Evolutionary conservation across 2,797 vertebrate genomes (phyloP).

Genomic region (Zenarchopterus dispar): DNA sequence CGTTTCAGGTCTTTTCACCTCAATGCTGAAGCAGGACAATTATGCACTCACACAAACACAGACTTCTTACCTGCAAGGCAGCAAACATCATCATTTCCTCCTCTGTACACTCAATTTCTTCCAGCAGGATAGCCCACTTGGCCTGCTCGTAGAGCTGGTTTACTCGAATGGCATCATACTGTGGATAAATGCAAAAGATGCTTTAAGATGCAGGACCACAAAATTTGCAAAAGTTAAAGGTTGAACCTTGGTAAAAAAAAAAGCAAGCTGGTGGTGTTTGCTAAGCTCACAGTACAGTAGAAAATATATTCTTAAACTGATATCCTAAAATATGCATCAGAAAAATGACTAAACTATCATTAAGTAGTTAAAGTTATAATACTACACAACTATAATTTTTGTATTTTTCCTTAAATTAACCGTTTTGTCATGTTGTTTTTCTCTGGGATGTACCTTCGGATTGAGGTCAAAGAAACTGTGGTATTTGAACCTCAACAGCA

Average conservation of each 20-base stretch:
- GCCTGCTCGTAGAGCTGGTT: conserved; percentile 98
- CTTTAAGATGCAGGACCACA: conserved; percentile 9
- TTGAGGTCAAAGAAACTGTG: conserved; percentile 99
- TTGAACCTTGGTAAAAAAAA: no score
- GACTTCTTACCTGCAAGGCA: conserved; percentile 90
- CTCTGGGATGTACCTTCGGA: conserved; percentile 88
- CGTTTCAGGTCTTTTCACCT: conserved; percentile 25
- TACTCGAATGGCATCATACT: conserved; percentile 99
- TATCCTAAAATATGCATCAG: no score
- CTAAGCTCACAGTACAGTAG: no score
- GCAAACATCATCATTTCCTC: conserved; percentile 99
- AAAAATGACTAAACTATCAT: no score
- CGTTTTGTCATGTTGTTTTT: not conserved
- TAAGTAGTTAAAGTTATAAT: no score
- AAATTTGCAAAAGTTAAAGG: not conserved
- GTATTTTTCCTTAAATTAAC: not conserved
- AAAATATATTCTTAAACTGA: no score
- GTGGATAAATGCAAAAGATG: conserved; percentile 34
- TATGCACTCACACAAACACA: conserved; percentile 10
- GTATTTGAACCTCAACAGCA: conserved; percentile 98
- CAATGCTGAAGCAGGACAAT: conserved; percentile 36
- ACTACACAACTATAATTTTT: no score
- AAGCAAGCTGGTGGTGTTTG: no score
- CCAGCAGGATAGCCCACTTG: conserved; percentile 98
- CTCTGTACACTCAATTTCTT: conserved; percentile 99